Evolutionary conservation across 2,797 vertebrate species (phyloP), one percentile per base, ranked within the genome.

Genomic region (Spinibarbus caldwelli): DNA sequence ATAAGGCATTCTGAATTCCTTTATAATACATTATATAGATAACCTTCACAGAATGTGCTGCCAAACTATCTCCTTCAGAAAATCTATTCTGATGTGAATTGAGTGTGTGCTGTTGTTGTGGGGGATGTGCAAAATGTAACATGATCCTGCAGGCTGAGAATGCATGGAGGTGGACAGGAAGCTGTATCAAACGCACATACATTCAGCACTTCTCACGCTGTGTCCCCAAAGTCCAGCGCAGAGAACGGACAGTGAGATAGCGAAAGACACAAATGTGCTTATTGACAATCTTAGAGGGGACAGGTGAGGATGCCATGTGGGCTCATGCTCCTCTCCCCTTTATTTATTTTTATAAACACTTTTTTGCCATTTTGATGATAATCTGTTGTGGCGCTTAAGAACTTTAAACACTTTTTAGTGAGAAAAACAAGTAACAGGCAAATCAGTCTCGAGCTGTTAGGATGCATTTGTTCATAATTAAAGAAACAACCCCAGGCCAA

Each of bases 191-290:
- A 88, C 83, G 52, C 83, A 73, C 85, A 45, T 90, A 77, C 83
- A 90, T 89, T 89, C 87, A 88, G 89, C 86, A 80, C 75, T 91
- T 89, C 83, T 70, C 71, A 43, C 38, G 2, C 29, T 54, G 34
- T 78, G 70, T 67, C 75, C 66, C 45, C 64, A 19, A 85, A 31
- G 54, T 41, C 72, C 36, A 8, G 57, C 26, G 57, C 31, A 10
- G 52, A 75, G 78, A 47, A 52, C 21, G 38, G 70, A 81, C 34
- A 38, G 82, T 79, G 80, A 8, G 54, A 41, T 81, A 43, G 4
- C 5, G 26, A 57, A 79, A 68, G 23, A 47, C 14, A 26, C 8
- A 31, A 62, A 45, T 45, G 26, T 15, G 19, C 36, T 72, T 59
- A 43, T 57, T 31, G n/a, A 72, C 47, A n/a, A n/a, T 19, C 21